A percentile compares a stretch with the other conserved stretches of the same genome.
Evolutionary conservation across 2,113 vertebrate genomes (phyloP).

Genomic region (Furnarius figulus): DNA sequence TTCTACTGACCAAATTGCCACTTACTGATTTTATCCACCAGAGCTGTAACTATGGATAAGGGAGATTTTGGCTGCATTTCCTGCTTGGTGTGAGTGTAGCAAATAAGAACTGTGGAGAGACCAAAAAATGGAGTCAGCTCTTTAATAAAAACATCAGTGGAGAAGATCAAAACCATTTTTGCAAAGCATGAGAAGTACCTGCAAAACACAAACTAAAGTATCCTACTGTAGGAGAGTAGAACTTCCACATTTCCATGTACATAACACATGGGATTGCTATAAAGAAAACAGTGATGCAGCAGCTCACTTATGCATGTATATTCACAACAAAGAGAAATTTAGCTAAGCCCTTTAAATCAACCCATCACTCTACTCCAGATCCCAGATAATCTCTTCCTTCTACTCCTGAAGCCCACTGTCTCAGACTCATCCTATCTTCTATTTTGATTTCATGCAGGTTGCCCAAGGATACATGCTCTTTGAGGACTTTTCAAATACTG

Average conservation of each 20-base stretch:
- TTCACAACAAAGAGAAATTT: neutral
- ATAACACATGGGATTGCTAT: neutral
- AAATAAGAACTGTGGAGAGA: conserved; percentile 88
- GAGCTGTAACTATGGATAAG: conserved; percentile 94
- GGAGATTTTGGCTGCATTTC: conserved; percentile 80
- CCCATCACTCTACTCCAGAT: neutral
- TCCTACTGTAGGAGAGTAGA: neutral
- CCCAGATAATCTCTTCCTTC: neutral
- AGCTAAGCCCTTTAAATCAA: neutral
- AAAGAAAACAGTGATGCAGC: neutral
- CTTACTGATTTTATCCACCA: conserved; percentile 97
- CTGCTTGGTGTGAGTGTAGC: conserved; percentile 90
- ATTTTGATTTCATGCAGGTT: neutral
- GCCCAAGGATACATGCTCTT: neutral
- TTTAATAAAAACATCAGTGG: neutral
- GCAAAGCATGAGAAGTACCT: neutral
- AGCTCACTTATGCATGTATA: neutral
- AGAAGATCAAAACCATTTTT: neutral
- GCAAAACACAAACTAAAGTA: neutral
- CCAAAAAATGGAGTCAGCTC: neutral
- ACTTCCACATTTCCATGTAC: neutral
- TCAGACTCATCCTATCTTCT: neutral
- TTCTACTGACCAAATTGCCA: neutral
- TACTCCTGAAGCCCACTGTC: neutral
- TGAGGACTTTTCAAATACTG: neutral